Base-by-base conservation (phyloP, 2,888 invertebrate species). In the Caenorhabditis angaria region DNA sequence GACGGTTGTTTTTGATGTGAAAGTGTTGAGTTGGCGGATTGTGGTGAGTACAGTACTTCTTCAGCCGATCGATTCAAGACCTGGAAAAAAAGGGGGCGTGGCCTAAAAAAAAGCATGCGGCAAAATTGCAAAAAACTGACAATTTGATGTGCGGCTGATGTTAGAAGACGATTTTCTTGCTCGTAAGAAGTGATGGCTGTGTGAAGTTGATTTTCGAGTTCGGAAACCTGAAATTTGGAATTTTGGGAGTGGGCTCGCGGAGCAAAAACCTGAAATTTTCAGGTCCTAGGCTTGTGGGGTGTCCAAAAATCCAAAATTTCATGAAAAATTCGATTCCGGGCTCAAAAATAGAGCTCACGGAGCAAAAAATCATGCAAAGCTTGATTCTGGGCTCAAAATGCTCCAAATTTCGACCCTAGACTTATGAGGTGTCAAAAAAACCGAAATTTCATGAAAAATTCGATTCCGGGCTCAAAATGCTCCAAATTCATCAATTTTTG, bases 141-240 rank as follows among this genome's bases (percentile, higher is more conserved):
- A 70, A 70, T 70, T 47, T 59, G 61, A 57, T 78, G 65, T 1
- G 65, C 72, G 10, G 70, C 67, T 14, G 71, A 76, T 10, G 77
- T 74, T 18, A 81, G 56, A 24, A 82, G 55, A 3, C 82, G 73
- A 50, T 69, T 69, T 59, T 82, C 82, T 47, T 82, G 76, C 32
- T 80, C 80, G n/a, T 72, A 64, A 18, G 47, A 60, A 18, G 53
- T 67, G n/a, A 56, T 65, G 18, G 61, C 55, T 1, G 61, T 66
- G 22, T 74, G 65, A 28, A 76, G 32, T n/a, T 66, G 63, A 14
- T 53, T 62, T 20, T 76, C 67, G 18, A 78, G 60, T 1, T 51
- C 54, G 12, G 59, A 59, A 5, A 53, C 32, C 48, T 58, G 22
- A 18, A 58, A 57, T 10, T 20, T 57, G 12, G 12, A 12, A 32